Evolutionary conservation across 64 coral and sea anemone species (phyloP).

Genomic region (Stylophora pistillata): DNA sequence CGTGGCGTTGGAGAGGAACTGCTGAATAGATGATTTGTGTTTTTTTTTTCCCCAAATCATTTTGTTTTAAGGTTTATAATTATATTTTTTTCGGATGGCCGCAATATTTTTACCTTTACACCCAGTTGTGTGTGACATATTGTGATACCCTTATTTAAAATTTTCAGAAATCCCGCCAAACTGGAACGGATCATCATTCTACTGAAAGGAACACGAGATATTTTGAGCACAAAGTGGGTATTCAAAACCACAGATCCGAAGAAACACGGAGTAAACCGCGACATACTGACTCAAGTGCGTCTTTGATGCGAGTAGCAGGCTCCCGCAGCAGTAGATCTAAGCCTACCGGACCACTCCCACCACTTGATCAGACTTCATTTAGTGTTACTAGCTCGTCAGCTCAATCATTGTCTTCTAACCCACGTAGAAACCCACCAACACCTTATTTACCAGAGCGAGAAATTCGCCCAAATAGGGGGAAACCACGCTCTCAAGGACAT

Average conservation of each 20-base stretch:
- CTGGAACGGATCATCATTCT: neutral
- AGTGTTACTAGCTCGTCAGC: neutral
- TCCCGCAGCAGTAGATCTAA: neutral
- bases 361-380: neutral
- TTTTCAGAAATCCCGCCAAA: neutral
- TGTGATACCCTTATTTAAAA: too few relatives aligned
- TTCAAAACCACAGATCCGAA: neutral
- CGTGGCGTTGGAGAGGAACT: too few relatives aligned
- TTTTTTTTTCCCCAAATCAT: too few relatives aligned
- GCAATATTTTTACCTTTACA: too few relatives aligned
- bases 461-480: neutral
- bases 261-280: neutral
- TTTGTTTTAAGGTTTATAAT: too few relatives aligned
- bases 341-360: neutral
- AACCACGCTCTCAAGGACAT: neutral
- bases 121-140: neutral
- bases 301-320: neutral
- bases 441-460: neutral
- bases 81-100: too few relatives aligned
- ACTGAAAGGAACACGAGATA: neutral
- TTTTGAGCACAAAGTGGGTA: neutral
- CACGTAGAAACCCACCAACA: conserved; percentile 20
- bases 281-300: neutral
- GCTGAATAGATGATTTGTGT: too few relatives aligned
- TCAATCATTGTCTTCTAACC: neutral